Percentiles rank a stretch among this genome's conserved stretches.
These are phyloP conservation scores for Idris sp. DNA, from an alignment of 1,140 invertebrate species.

Conservation along the genomic window DNA sequence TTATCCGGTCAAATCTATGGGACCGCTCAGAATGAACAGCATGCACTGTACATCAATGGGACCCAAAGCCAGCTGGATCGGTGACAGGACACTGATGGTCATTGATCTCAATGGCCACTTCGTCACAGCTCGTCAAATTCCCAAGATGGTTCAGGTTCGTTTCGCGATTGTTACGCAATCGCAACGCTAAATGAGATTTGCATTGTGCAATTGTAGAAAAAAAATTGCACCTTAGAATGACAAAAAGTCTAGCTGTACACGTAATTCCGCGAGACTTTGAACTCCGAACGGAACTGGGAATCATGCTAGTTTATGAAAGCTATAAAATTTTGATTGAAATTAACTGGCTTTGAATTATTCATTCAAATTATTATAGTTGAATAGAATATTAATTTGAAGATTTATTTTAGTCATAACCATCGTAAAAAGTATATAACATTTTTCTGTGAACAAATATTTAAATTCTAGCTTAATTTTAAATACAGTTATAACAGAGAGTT, in stretches of 20 bases:
- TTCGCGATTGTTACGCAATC: constrained; percentile 4
- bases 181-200: not conserved
- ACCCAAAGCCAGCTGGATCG: constrained; percentile 76
- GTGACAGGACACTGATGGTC: constrained; percentile 79
- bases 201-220: constrained; percentile 26
- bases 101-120: constrained; percentile 77
- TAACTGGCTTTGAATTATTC: constrained; percentile 5
- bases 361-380: too few species aligned
- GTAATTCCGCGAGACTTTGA: constrained; percentile 12
- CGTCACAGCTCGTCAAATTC: constrained; percentile 77
- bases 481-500: too few species aligned
- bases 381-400: too few species aligned
- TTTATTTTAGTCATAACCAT: too few species aligned
- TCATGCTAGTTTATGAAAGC: too few species aligned
- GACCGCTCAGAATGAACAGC: constrained; percentile 66
- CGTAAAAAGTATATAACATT: too few species aligned
- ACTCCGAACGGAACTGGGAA: constrained; percentile 1
- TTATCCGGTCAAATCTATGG: constrained; percentile 80
- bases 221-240: constrained; percentile 20
- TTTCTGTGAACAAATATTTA: too few species aligned
- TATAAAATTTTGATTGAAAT: constrained; percentile 15
- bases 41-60: constrained; percentile 77
- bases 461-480: too few species aligned
- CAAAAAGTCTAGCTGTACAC: constrained; percentile 30
- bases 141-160: constrained; percentile 78